A percentile compares a stretch with the other conserved stretches of the same genome.
These are phyloP conservation scores for Matsumurasca onukii DNA, from an alignment of 1,140 invertebrate genomes.

Conservation along the genomic window DNA sequence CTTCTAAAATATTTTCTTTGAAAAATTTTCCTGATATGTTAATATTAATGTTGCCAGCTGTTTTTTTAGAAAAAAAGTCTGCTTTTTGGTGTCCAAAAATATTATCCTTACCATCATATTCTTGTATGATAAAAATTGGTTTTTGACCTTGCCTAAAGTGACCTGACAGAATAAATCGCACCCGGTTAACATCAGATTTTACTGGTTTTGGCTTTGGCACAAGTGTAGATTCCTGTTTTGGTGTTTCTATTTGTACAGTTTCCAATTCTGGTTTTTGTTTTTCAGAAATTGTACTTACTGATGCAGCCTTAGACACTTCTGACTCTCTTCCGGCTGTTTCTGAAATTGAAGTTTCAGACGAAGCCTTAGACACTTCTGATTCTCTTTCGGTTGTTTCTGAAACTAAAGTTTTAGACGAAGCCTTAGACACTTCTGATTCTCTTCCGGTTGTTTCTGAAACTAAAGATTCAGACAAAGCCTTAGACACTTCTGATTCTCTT, in stretches of 20 bases:
- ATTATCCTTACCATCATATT: neutral
- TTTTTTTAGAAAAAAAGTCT: constrained; percentile 9
- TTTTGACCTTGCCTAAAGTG: neutral
- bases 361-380: too few species aligned
- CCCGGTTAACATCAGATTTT: neutral
- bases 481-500: too few species aligned
- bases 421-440: too few species aligned
- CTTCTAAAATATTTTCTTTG: constrained; percentile 9
- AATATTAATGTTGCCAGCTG: neutral
- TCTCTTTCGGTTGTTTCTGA: too few species aligned
- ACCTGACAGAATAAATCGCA: neutral
- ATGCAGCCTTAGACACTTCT: too few species aligned
- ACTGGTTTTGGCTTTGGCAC: neutral
- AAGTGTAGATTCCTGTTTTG: neutral
- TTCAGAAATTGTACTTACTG: too few species aligned
- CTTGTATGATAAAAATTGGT: constrained; percentile 11
- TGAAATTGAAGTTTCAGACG: too few species aligned
- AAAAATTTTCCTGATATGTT: constrained; percentile 2
- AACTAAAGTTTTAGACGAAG: too few species aligned
- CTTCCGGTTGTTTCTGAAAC: too few species aligned
- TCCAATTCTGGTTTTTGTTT: too few species aligned
- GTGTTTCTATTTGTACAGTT: neutral
- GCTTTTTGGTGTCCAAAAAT: constrained; percentile 14
- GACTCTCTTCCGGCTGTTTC: too few species aligned
- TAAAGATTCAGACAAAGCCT: too few species aligned